Percentiles rank a stretch among this genome's conserved stretches.
Evolutionary conservation across 1,140 invertebrate species (phyloP).

Genomic region (Achatina immaculata): DNA sequence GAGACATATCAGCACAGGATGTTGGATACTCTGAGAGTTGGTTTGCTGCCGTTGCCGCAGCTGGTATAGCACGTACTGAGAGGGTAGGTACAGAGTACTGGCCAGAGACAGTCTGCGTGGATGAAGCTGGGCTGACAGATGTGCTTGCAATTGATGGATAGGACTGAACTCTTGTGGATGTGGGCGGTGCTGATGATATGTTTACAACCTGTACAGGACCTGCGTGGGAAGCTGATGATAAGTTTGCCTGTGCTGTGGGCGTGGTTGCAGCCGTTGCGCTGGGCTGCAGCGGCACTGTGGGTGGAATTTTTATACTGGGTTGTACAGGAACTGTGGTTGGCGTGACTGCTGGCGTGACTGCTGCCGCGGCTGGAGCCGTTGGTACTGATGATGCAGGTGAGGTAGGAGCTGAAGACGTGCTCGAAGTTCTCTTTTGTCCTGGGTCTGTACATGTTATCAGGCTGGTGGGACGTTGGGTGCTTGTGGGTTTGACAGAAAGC

Average conservation of each 20-base stretch:
- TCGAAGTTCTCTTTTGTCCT: not conserved
- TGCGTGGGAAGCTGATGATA: too few species aligned
- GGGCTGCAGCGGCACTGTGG: too few species aligned
- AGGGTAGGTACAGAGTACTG: not conserved
- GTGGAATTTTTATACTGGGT: too few species aligned
- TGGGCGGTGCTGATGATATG: not conserved
- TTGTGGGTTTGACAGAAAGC: too few species aligned
- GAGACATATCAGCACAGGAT: not conserved
- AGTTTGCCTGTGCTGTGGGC: not conserved
- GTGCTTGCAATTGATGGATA: not conserved
- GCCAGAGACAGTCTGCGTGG: not conserved
- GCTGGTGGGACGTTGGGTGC: too few species aligned
- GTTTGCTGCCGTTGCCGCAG: not conserved
- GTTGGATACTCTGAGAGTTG: not conserved
- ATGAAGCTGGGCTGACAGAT: not conserved
- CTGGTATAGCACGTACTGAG: not conserved
- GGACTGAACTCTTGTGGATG: not conserved
- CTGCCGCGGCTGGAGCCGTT: constrained; percentile 2
- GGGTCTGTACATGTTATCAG: not conserved
- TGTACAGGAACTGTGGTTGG: too few species aligned
- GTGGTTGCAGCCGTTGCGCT: too few species aligned
- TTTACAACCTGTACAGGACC: not conserved
- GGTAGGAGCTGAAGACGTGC: not conserved
- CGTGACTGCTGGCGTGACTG: not conserved
- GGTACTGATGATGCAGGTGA: not conserved